Conservation (phyloP, 2,797 vertebrate species). For the Picus viridis region DNA sequence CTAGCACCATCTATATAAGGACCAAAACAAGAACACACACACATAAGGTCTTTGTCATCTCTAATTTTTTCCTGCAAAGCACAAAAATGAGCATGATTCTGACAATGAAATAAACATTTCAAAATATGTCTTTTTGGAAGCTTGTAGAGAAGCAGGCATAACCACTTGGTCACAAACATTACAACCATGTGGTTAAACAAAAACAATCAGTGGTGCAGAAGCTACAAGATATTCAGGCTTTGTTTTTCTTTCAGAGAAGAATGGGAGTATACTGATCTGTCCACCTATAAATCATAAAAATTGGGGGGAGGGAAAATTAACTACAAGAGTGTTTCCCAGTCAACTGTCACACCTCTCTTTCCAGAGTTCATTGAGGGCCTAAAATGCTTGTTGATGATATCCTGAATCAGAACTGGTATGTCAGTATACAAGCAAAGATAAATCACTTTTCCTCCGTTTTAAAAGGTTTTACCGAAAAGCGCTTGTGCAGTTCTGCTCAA, state of each 20-base stretch:
- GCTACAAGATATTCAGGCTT: neutral
- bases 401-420: neutral
- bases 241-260: neutral
- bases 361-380: neutral
- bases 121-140: neutral
- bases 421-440: neutral
- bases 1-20: neutral
- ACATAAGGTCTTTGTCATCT: neutral
- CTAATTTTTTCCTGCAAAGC: neutral
- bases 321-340: neutral
- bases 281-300: neutral
- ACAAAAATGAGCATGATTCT: neutral
- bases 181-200: neutral
- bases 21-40: neutral
- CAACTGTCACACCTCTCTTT: neutral
- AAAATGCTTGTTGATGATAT: neutral
- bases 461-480: neutral
- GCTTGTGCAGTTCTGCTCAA: neutral
- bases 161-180: neutral
- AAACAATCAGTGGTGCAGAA: neutral
- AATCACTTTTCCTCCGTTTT: fast-evolving
- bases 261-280: neutral
- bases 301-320: too few species aligned
- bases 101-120: neutral
- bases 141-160: neutral